Evolutionary conservation across 2,888 invertebrate species (phyloP).

Genomic region (Drosophila diplacantha): DNA sequence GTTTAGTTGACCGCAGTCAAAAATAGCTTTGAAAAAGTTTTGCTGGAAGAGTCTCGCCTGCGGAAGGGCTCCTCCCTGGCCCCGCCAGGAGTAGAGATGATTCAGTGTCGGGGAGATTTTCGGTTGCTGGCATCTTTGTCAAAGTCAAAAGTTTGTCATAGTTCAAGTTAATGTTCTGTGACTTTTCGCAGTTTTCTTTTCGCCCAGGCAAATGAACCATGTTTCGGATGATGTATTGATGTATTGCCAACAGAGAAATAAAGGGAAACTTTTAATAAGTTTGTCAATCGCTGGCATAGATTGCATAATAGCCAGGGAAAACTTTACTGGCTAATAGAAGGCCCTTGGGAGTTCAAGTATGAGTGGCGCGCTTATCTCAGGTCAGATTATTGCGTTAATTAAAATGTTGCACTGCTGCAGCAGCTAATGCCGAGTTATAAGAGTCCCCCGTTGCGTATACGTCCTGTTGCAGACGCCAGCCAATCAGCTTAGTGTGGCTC

Average conservation of each 20-base stretch:
- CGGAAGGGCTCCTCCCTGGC: constrained; percentile 6
- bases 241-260: constrained; percentile 41
- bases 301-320: constrained; percentile 27
- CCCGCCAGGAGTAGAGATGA: constrained; percentile 16
- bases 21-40: constrained; percentile 69
- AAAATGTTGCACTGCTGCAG: constrained; percentile 62
- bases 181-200: constrained; percentile 60
- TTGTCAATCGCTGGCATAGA: constrained; percentile 53
- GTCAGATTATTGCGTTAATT: constrained; percentile 43
- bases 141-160: constrained; percentile 69
- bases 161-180: constrained; percentile 74
- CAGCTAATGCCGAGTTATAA: constrained; percentile 51
- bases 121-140: constrained; percentile 52
- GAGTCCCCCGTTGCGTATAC: constrained; percentile 50
- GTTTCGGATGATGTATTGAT: constrained; percentile 48
- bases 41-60: constrained; percentile 35
- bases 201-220: constrained; percentile 61
- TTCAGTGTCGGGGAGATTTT: constrained; percentile 43
- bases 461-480: constrained; percentile 45
- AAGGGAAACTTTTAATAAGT: constrained; percentile 59
- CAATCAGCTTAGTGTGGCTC: constrained; percentile 66
- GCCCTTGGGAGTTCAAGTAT: neutral
- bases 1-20: constrained; percentile 73
- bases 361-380: neutral
- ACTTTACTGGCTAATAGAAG: constrained; percentile 23